Evolutionary conservation across 1,140 invertebrate species (phyloP), one percentile per base, ranked within the genome.

Genomic region (Bradynema listronoti): DNA sequence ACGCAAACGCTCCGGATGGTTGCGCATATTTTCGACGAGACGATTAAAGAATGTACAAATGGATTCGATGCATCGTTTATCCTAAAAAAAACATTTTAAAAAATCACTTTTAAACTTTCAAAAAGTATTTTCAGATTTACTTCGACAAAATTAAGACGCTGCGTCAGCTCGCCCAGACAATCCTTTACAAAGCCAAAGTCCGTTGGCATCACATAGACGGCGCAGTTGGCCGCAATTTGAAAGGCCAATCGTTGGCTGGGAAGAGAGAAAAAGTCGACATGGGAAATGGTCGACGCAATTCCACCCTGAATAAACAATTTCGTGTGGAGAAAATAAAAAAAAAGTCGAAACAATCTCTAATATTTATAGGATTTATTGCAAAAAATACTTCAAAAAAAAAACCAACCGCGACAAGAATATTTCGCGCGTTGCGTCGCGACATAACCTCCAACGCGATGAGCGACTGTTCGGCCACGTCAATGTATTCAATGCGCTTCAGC

Each of bases 61-160:
- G 77, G 89, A 91, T 77, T 97, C 94, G 14, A 96, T 89, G 65
- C 90, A 92, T 73, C 95, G 96, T 78, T 96, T 96, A 79, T 98
- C 94, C 80, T 84, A 61, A 67, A 66, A 72, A n/a, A 68, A 27
- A 9, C 9, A 11, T 4, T n/a, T 14, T 59, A 5, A 11, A 56
- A 14, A 68, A 60, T 19, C n/a, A 22, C 27, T 6, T 19, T 27
- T 16, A 63, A 36, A 59, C 9, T 50, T 27, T 25, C 19, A 50
- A 24, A 50, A 56, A 67, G 5, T 1, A 19, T n/a, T n/a, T n/a
- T n/a, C n/a, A n/a, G n/a, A 22, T 62, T 22, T 47, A 67, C 66
- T 36, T 75, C 71, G 29, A 77, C 65, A 34, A 56, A 51, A 19
- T 69, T 63, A 6, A 75, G 55, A 11, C 75, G 61, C 39, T 78